phyloP scores from a whole-genome alignment of 2,797 vertebrate genomes.

The Cottoperca gobio region DNA sequence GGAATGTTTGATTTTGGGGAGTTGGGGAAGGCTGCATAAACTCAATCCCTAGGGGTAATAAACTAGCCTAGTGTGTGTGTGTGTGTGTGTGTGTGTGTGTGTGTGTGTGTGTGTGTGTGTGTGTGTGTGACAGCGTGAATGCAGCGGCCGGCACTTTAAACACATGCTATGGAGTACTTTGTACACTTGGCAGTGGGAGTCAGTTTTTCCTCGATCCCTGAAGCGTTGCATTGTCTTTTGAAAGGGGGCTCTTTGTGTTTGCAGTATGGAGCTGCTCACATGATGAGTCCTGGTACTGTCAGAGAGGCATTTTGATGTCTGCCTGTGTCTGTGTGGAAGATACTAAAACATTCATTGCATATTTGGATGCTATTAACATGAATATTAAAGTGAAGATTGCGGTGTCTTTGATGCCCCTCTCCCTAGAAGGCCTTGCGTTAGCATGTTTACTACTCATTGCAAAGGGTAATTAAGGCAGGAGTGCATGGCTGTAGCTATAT shows the following conservation, averaged over 20 bases:
- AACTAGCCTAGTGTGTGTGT: slow-evolving; percentile 31
- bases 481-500: slow-evolving; percentile 31
- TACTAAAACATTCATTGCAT: slow-evolving; percentile 70
- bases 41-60: slow-evolving; percentile 43
- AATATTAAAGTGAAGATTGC: slow-evolving; percentile 50
- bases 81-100: too few species aligned
- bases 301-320: slow-evolving; percentile 70
- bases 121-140: slow-evolving; percentile 51
- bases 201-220: slow-evolving; percentile 66
- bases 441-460: slow-evolving; percentile 57
- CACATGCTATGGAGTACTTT: slow-evolving; percentile 68
- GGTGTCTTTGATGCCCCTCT: slow-evolving; percentile 46
- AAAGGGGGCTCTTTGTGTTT: slow-evolving; percentile 73
- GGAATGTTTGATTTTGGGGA: slow-evolving; percentile 46
- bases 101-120: too few species aligned
- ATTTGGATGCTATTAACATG: slow-evolving; percentile 67
- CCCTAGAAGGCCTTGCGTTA: slow-evolving; percentile 37
- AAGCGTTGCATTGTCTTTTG: slow-evolving; percentile 79
- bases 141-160: slow-evolving; percentile 60
- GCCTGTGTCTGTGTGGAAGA: slow-evolving; percentile 42
- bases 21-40: slow-evolving; percentile 45
- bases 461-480: slow-evolving; percentile 55
- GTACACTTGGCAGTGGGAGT: slow-evolving; percentile 72
- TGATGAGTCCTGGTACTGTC: slow-evolving; percentile 71
- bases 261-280: slow-evolving; percentile 65